Conservation (phyloP, 2,888 invertebrate species). For the Dioctria rufipes region DNA sequence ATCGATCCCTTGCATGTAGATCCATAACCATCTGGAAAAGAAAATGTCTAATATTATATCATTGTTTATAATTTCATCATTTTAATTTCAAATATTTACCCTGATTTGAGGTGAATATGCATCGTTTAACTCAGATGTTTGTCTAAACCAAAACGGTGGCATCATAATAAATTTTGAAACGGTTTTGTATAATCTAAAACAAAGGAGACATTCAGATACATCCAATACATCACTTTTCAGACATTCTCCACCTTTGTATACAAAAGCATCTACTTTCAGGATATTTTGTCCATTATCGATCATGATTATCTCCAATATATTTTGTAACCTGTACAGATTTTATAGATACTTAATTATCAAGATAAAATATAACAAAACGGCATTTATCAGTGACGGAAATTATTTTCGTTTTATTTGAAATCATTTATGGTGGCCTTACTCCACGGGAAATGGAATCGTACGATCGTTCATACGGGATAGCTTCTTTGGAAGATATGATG, state of each 20-base stretch:
- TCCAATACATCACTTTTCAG: conserved; percentile 77
- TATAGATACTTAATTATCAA: conserved; percentile 61
- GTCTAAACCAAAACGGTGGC: conserved; percentile 85
- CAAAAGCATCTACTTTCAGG: conserved; percentile 81
- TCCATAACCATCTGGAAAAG: conserved; percentile 66
- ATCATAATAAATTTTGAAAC: conserved; percentile 74
- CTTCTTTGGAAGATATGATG: no score
- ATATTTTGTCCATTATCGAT: conserved; percentile 82
- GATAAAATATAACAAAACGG: conserved; percentile 75
- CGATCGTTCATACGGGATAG: no score
- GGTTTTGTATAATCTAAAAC: conserved; percentile 75
- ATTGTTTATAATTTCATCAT: neutral
- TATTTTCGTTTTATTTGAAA: conserved; percentile 73
- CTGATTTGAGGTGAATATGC: conserved; percentile 73
- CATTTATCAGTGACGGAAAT: conserved; percentile 86
- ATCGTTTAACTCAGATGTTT: conserved; percentile 76
- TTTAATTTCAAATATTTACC: conserved; percentile 60
- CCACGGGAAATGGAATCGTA: conserved; percentile 72
- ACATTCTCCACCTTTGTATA: conserved; percentile 71
- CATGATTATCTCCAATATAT: conserved; percentile 75
- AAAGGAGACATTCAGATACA: conserved; percentile 81
- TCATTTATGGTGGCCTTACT: conserved; percentile 79
- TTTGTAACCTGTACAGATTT: conserved; percentile 65
- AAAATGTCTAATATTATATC: neutral
- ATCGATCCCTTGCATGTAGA: conserved; percentile 65